Base-by-base conservation (phyloP, 2,797 vertebrate genomes). In the Echeneis naucrates region DNA sequence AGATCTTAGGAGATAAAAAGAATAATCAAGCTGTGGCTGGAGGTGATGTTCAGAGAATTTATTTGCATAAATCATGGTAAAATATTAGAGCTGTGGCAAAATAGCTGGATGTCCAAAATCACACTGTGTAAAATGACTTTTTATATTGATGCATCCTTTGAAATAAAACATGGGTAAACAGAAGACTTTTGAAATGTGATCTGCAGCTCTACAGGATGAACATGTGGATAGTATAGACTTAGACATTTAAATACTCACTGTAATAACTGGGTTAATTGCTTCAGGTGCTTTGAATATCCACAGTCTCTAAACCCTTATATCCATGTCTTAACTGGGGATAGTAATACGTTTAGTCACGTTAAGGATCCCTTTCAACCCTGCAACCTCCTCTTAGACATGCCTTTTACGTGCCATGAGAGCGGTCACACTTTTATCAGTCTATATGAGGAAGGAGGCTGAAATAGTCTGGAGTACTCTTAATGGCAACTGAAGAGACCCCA, bases 351-450 rank as follows among this genome's bases (percentile, higher is more conserved):
- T 72, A 59, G 44, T 40, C 60, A 77, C 62, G 52, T 80, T 74
- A 62, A 68, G 42, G 23, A 68, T 84, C 45, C 9, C 42, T 74
- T 84, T 79, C 26, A 76, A 68, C 13, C 17, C 64, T 44, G 47
- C 11, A 51, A 33, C 32, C 48, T 80, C 54, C 44, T 27, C 44
- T 73, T 33, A n/a, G 14, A 11, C 54, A 6, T 21, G 38, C 53
- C 37, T 78, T 82, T 88, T 40, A 77, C 80, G 66, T 75, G n/a
- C 47, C 38, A 26, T 21, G 23, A 32, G 30, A 80, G 57, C 62
- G 74, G 45, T 45, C 1, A 4, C 33, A 33, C 40, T 55, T 76
- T 75, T 30, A 72, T 81, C 68, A 59, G 8, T 72, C 57, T 54
- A n/a, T 42, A 32, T 8, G 27, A 59, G 58, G 47, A 64, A 27